phyloP scores from a whole-genome alignment of 2,797 vertebrate species.

The Propithecus deckenii region DNA sequence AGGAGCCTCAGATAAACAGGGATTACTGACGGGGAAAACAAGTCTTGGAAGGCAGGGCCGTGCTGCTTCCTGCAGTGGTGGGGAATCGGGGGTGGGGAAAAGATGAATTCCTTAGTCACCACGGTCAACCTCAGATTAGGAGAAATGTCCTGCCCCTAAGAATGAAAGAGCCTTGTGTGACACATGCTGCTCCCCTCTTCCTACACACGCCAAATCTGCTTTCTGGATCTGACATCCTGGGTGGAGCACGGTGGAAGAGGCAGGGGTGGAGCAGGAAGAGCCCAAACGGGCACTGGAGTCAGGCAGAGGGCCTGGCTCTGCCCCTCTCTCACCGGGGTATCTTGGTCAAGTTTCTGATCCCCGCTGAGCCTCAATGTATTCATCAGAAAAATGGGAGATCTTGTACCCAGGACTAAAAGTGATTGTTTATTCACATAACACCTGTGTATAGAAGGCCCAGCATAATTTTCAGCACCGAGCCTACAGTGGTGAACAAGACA shows the following conservation, averaged over 20 bases:
- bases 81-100: constrained; percentile 13
- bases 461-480: neutral
- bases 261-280: neutral
- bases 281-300: neutral
- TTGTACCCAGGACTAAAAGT: neutral
- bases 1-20: neutral
- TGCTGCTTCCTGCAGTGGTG: neutral
- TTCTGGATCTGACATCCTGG: neutral
- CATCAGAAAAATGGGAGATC: neutral
- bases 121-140: neutral
- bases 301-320: neutral
- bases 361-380: neutral
- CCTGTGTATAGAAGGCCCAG: neutral
- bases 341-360: neutral
- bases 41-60: neutral
- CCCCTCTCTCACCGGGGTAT: neutral
- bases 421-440: neutral
- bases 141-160: neutral
- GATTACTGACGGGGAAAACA: neutral
- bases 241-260: neutral
- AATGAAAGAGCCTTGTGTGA: constrained; percentile 11
- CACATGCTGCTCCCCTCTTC: neutral
- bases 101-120: constrained; percentile 49
- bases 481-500: neutral
- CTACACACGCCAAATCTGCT: neutral